phyloP scores from a whole-genome alignment of 1,140 invertebrate species.

The Drosophila lacteicornis region DNA sequence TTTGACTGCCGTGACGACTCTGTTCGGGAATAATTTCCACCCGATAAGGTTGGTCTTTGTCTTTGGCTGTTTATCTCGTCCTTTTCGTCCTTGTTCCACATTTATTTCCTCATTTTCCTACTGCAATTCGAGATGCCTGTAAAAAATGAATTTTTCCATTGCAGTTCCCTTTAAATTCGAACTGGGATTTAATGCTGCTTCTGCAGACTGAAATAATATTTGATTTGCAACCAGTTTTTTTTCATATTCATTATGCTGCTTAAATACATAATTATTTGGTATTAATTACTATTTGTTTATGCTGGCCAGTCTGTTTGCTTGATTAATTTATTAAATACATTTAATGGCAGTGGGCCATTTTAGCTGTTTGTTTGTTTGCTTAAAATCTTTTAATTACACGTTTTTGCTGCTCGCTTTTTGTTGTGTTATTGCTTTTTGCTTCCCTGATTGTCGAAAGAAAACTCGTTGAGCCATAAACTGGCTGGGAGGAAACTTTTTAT shows the following conservation, averaged over 20 bases:
- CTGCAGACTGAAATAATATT: conserved; percentile 22
- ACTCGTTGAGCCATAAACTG: conserved; percentile 23
- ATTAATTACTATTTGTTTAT: conserved; percentile 57
- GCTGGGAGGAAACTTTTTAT: conserved; percentile 23
- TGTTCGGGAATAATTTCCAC: conserved; percentile 67
- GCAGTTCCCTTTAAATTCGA: conserved; percentile 2
- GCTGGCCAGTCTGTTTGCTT: conserved; percentile 32
- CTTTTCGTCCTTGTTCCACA: conserved; percentile 15
- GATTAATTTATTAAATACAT: conserved; percentile 63
- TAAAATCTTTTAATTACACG: conserved; percentile 23
- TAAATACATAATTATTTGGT: conserved; percentile 57
- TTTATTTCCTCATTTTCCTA: conserved; percentile 3
- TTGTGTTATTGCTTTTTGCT: conserved; percentile 1
- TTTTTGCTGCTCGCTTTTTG: conserved; percentile 2
- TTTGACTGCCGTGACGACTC: conserved; percentile 40
- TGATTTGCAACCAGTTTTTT: not conserved
- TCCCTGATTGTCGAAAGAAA: not conserved
- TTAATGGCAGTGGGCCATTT: conserved; percentile 9
- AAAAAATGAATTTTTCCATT: not conserved
- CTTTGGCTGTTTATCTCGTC: conserved; percentile 15
- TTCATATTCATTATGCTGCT: conserved; percentile 14
- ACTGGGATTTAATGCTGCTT: conserved; percentile 11
- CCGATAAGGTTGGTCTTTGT: conserved; percentile 52
- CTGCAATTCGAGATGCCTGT: conserved; percentile 13
- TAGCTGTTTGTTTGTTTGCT: conserved; percentile 28